Base-by-base conservation (phyloP, 2,797 vertebrate species). In the Chaenodraco wilsoni region DNA sequence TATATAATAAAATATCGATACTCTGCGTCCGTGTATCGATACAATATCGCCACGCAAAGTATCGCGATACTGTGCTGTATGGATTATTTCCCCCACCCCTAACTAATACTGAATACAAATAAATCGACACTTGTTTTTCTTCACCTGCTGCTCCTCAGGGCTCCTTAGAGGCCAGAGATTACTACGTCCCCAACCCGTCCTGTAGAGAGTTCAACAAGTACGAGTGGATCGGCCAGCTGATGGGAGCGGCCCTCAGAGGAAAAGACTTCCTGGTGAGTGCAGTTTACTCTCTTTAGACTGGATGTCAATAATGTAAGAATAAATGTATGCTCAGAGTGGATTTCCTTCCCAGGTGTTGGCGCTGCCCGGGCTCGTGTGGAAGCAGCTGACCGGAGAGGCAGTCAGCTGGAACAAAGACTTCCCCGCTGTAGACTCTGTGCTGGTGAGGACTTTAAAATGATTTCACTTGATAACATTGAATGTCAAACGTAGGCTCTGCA, bases 361-460 rank as follows among this genome's bases (percentile, higher is more conserved):
- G 81, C 93, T 99, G 62, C 98, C 98, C 2, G 97, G 98, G 49
- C 92, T 99, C 0, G 96, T 99, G 82, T 99, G 98, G 98, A 99
- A 99, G 83, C 97, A 98, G 84, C 94, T 99, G 62, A 97, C 95
- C 9, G 97, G 97, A n/a, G 98, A 99, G 86, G 91, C 96, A 1
- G 93, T 99, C 80, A 97, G 95, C 94, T 99, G 98, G 98, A 96
- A 50, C 78, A 99, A 98, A 91, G 98, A 99, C 74, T 99, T 99
- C 81, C 96, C 96, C 2, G 96, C 97, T 1, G 97, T 99, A 27
- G 98, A 99, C 90, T 98, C 98, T 0, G 95, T 99, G 59, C 93
- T 99, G 94, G 98, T 99, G 84, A 97, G 96, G 43, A 79, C 52
- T 21, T 83, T 57, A 5, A 74, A 7, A 65, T 37, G 0, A 48